Evolutionary conservation across 2,888 invertebrate species (phyloP).

Genomic region (Clunio marinus): DNA sequence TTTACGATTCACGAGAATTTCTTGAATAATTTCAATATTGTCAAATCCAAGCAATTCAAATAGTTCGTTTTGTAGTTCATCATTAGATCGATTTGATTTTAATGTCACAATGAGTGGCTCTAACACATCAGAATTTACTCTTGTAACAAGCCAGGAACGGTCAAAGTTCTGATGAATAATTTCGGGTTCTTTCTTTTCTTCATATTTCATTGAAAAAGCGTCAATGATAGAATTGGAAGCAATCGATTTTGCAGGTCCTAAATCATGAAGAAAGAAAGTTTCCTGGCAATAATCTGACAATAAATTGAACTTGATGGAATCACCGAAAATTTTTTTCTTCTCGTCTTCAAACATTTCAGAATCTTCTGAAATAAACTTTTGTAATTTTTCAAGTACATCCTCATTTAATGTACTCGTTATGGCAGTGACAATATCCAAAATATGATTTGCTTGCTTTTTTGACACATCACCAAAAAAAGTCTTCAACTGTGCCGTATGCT

Average conservation of each 20-base stretch:
- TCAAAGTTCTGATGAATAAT: slow-evolving; percentile 49
- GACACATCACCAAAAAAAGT: slow-evolving; percentile 59
- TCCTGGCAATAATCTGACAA: slow-evolving; percentile 33
- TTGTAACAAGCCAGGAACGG: slow-evolving; percentile 56
- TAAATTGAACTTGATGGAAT: slow-evolving; percentile 40
- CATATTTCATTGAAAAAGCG: slow-evolving; percentile 34
- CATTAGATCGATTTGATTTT: slow-evolving; percentile 58
- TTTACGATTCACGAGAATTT: slow-evolving; percentile 61
- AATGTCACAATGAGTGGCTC: slow-evolving; percentile 59
- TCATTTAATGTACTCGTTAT: slow-evolving; percentile 54
- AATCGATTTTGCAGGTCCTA: slow-evolving; percentile 14
- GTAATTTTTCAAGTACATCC: slow-evolving; percentile 53
- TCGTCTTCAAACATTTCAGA: slow-evolving; percentile 34
- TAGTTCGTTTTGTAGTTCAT: slow-evolving; percentile 74
- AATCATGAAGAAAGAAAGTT: slow-evolving; percentile 39
- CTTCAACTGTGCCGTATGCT: slow-evolving; percentile 57
- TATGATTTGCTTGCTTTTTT: slow-evolving; percentile 54
- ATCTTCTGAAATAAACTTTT: slow-evolving; percentile 45
- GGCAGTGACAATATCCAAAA: slow-evolving; percentile 55
- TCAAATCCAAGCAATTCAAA: slow-evolving; percentile 89
- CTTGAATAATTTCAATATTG: slow-evolving; percentile 68
- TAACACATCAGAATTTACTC: slow-evolving; percentile 58
- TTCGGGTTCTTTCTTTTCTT: not conserved
- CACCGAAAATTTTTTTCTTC: slow-evolving; percentile 38
- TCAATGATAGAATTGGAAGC: not conserved